Evolutionary conservation across 2,797 vertebrate genomes (phyloP).

Genomic region (Sebastes vulpes): DNA sequence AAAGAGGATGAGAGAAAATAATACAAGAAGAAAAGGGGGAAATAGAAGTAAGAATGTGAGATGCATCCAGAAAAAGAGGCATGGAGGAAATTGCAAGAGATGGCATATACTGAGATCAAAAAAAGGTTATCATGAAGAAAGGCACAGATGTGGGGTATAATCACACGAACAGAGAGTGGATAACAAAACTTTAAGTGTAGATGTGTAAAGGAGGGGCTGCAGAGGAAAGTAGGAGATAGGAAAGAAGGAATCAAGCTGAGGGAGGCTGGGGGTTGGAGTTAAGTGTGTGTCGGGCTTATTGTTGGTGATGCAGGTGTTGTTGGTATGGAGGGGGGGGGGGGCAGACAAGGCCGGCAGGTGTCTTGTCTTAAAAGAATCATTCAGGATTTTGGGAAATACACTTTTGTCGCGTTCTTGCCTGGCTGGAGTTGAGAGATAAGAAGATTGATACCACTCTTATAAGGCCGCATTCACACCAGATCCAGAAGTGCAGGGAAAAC

Average conservation of each 20-base stretch:
- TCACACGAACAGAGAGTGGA: constrained; percentile 7
- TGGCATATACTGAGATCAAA: constrained; percentile 19
- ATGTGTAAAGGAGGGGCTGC: constrained; percentile 12
- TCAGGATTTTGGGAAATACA: neutral
- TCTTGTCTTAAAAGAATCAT: neutral
- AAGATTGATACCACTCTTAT: neutral
- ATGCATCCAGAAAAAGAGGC: constrained; percentile 43
- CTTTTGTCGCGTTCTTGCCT: neutral
- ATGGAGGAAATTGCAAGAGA: constrained; percentile 41
- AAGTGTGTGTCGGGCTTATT: neutral
- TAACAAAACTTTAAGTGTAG: constrained; percentile 32
- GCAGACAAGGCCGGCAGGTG: neutral
- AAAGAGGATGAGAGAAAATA: constrained; percentile 25
- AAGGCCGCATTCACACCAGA: no score
- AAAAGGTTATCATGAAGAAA: constrained; percentile 28
- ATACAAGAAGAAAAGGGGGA: constrained; percentile 15
- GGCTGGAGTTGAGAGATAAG: neutral
- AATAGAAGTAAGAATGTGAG: constrained; percentile 56
- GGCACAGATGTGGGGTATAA: constrained; percentile 7
- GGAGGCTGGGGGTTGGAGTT: neutral
- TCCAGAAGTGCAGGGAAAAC: no score
- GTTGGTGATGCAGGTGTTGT: neutral
- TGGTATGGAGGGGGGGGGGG: neutral
- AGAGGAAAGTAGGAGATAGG: neutral
- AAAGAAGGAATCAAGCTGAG: neutral